Percentiles rank a stretch among this genome's conserved stretches.
These are phyloP conservation scores for Dynastes grantii DNA, from an alignment of 2,888 invertebrate genomes.

Conservation along the genomic window DNA sequence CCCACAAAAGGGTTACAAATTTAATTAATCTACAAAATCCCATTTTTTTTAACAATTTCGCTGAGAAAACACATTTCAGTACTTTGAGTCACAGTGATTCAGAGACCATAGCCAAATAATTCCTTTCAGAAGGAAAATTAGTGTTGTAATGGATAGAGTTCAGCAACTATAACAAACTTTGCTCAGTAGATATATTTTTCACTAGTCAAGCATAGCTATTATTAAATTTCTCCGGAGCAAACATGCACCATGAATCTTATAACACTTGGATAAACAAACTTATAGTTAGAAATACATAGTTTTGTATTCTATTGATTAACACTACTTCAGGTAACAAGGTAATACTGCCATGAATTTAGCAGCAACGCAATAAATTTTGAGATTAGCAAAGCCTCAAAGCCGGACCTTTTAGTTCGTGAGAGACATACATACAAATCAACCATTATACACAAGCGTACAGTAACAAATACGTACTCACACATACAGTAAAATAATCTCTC, in stretches of 20 bases:
- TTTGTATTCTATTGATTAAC: neutral
- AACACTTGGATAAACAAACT: no score
- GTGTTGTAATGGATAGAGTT: no score
- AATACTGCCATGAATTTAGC: neutral
- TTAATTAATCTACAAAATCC: no score
- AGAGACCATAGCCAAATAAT: no score
- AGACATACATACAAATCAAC: neutral
- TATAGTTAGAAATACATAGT: neutral
- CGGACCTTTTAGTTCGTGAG: neutral
- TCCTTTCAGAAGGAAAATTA: no score
- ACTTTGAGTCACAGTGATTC: no score
- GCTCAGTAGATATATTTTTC: no score
- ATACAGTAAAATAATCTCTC: conserved; percentile 46
- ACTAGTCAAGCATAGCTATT: neutral
- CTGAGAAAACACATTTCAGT: no score
- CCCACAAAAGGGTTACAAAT: no score
- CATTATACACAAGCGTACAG: neutral
- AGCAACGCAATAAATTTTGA: neutral
- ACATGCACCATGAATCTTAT: neutral
- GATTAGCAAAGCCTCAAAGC: neutral
- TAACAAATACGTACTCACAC: neutral
- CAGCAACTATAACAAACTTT: no score
- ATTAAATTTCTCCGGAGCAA: neutral
- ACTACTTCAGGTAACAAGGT: neutral
- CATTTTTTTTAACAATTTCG: no score